Conservation (phyloP, 2,797 vertebrate genomes). For the Gallinago solitaria region DNA sequence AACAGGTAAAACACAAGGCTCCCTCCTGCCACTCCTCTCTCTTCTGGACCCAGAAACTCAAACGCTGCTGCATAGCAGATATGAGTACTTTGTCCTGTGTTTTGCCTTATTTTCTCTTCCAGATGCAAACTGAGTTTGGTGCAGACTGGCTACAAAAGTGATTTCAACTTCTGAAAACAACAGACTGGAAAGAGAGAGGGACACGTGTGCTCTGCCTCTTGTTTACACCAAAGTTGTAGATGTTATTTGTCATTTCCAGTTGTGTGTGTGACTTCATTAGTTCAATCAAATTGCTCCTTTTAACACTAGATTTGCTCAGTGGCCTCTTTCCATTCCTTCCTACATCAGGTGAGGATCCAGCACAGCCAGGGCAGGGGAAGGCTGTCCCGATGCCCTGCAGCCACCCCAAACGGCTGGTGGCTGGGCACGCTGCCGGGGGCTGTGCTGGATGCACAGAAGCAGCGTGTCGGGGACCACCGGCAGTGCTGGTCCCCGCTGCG, state of each 20-base stretch:
- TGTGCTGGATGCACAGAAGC: neutral
- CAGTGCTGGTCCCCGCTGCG: rapidly evolving
- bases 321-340: neutral
- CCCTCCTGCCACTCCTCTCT: neutral
- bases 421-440: neutral
- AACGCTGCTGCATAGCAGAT: rapidly evolving
- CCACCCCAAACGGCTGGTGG: neutral
- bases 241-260: neutral
- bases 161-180: neutral
- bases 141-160: neutral
- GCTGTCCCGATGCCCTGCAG: neutral
- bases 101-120: neutral
- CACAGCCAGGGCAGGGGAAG: rapidly evolving
- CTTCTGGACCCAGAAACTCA: neutral
- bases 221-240: rapidly evolving
- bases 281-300: neutral
- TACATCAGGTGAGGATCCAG: rapidly evolving
- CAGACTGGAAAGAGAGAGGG: neutral
- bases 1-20: neutral
- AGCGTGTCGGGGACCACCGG: rapidly evolving
- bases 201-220: rapidly evolving
- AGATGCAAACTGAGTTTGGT: neutral
- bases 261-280: rapidly evolving
- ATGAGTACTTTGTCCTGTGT: neutral
- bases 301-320: neutral